Base-by-base conservation (phyloP, 2,888 invertebrate genomes). In the Podabrus alpinus region DNA sequence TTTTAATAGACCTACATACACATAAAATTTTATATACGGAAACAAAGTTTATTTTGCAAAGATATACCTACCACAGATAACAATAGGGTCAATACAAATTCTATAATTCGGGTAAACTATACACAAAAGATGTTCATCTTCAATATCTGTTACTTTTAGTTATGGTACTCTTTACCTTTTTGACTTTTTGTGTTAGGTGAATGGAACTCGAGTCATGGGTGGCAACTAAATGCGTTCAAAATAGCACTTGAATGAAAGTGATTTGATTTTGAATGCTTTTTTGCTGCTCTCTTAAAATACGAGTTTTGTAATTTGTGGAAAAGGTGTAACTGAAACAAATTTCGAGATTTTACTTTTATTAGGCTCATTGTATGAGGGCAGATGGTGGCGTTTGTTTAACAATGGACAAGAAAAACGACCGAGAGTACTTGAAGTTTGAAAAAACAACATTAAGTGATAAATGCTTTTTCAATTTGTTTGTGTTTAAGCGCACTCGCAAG, bases 281-380 rank as follows among this genome's bases (percentile, higher is more conserved):
- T 69, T 61, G 71, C 68, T 66, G 71, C 75, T 70, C 59, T 21
- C 24, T 60, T 69, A 73, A 66, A 66, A 66, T 24, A 16, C 15
- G 24, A 62, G n/a, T 66, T 69, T 69, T n/a, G 19, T 15, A 72
- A 61, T 62, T 19, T 45, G 16, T 15, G 64, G 29, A 71, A 74
- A 76, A 76, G 80, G 78, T 73, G 80, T 79, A 80, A 82, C 82
- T 84, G 84, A 81, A 85, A 83, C 85, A 84, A 85, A 85, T 85
- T 85, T 85, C 77, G 79, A 80, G 84, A 84, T 83, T 84, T 82
- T 81, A 81, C 81, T 85, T 84, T 84, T 84, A 83, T 84, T 85
- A 80, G 81, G 78, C 59, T 75, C 68, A 80, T 83, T 83, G 81
- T 82, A 68, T 59, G 60, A 15, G 11, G 73, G 79, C 83, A 83